Conservation (phyloP, 2,113 vertebrate species). For the Planiliza haematocheilus region DNA sequence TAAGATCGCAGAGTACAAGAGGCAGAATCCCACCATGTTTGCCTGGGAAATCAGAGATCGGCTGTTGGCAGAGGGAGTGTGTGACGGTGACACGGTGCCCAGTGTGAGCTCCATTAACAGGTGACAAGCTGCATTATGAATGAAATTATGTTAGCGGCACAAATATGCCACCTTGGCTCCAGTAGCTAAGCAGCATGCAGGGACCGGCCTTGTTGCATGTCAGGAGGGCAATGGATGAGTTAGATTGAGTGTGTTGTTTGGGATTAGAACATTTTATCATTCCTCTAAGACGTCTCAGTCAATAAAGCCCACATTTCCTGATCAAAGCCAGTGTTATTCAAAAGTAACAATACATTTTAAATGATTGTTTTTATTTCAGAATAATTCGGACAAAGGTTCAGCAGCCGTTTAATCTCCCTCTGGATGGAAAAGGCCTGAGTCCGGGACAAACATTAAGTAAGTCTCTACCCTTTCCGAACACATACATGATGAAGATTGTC, state of each 20-base stretch:
- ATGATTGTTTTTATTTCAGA: constrained; percentile 70
- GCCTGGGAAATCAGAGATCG: constrained; percentile 94
- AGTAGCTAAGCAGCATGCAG: not conserved
- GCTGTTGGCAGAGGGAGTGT: constrained; percentile 89
- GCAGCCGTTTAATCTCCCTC: constrained; percentile 90
- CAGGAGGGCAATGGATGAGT: not conserved
- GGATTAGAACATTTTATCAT: too few relatives aligned
- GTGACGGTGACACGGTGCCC: constrained; percentile 91
- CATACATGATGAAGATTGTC: not conserved
- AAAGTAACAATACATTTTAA: not conserved
- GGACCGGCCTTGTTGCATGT: not conserved
- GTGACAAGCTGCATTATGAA: constrained; percentile 68
- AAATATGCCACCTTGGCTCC: not conserved
- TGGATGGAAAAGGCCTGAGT: constrained; percentile 90
- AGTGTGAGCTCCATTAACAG: constrained; percentile 95
- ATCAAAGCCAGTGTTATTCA: not conserved
- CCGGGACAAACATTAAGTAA: constrained; percentile 91
- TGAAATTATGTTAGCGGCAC: constrained; percentile 1
- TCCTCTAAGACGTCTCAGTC: too few relatives aligned
- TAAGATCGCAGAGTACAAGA: constrained; percentile 92
- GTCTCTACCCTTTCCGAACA: constrained; percentile 55
- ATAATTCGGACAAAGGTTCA: constrained; percentile 95
- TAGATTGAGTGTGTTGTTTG: not conserved
- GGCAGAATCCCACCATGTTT: constrained; percentile 94
- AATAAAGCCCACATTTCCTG: too few relatives aligned